phyloP scores from a whole-genome alignment of 2,113 vertebrate species.

The Dipodomys stephensi region DNA sequence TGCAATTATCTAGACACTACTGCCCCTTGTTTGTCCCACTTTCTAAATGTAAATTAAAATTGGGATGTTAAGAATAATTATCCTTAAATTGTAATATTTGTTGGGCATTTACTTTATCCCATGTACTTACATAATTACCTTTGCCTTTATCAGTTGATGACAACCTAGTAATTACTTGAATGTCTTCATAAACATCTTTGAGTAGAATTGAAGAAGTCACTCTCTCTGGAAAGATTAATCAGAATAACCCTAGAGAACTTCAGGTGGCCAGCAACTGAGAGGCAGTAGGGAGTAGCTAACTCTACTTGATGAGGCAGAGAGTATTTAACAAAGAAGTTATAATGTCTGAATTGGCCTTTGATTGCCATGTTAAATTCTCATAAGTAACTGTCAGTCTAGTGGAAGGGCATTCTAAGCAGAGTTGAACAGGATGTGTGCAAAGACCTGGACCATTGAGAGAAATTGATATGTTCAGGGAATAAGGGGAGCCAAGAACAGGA shows the following conservation, averaged over 20 bases:
- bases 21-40: background rate
- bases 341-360: background rate
- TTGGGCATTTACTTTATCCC: background rate
- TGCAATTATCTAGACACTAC: background rate
- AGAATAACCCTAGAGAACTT: background rate
- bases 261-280: background rate
- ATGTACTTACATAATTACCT: conserved; percentile 31
- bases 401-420: background rate
- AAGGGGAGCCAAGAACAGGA: background rate
- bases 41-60: conserved; percentile 26
- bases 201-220: background rate
- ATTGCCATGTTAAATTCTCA: background rate
- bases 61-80: background rate
- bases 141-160: conserved; percentile 1
- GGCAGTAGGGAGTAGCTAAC: background rate
- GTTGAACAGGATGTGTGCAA: background rate
- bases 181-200: background rate
- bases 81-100: background rate
- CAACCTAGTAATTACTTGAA: background rate
- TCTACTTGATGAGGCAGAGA: background rate
- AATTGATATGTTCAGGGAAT: background rate
- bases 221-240: background rate
- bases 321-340: background rate
- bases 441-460: background rate
- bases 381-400: background rate